Percentiles rank a stretch among this genome's conserved stretches.
These are phyloP conservation scores for Apeltes quadracus DNA, from an alignment of 2,113 vertebrate species.

Conservation along the genomic window DNA sequence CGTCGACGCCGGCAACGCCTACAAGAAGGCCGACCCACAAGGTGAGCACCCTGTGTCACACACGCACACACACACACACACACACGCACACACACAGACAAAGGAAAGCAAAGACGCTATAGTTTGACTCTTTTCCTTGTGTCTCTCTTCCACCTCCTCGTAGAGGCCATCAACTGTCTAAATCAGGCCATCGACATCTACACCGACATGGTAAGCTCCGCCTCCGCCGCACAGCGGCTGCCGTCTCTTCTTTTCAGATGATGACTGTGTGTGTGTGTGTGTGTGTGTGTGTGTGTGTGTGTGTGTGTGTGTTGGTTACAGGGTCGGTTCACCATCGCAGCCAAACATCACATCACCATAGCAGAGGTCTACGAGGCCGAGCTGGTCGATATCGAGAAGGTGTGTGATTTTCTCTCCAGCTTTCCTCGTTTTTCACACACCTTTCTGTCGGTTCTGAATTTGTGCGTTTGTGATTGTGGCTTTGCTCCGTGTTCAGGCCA, in stretches of 20 bases:
- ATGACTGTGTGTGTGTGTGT: constrained; percentile 28
- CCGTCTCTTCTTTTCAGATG: neutral
- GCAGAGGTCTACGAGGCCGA: constrained; percentile 97
- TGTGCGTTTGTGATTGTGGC: neutral
- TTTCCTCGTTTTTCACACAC: neutral
- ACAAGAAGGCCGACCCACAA: constrained; percentile 97
- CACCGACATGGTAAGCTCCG: constrained; percentile 95
- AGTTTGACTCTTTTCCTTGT: neutral
- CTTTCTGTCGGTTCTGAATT: neutral
- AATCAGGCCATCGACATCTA: constrained; percentile 99
- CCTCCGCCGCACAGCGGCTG: fast-evolving
- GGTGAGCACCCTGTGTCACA: constrained; percentile 76
- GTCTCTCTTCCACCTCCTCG: constrained; percentile 73
- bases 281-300: constrained; percentile 20
- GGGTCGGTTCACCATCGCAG: constrained; percentile 97
- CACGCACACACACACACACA: constrained; percentile 2
- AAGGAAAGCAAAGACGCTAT: too few species aligned
- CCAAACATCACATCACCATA: constrained; percentile 99
- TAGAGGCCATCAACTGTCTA: constrained; percentile 99
- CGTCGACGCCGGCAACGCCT: constrained; percentile 96
- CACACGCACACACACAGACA: constrained; percentile 4
- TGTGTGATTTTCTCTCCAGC: constrained; percentile 44
- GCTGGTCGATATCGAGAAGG: constrained; percentile 98
- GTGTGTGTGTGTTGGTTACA: constrained; percentile 58
- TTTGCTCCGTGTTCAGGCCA: constrained; percentile 81